A percentile compares a stretch with the other conserved stretches of the same genome.
Evolutionary conservation across 30 jellyfish, hydroid and myxozoan genomes (phyloP).

Genomic region (Chironex yamaguchii): DNA sequence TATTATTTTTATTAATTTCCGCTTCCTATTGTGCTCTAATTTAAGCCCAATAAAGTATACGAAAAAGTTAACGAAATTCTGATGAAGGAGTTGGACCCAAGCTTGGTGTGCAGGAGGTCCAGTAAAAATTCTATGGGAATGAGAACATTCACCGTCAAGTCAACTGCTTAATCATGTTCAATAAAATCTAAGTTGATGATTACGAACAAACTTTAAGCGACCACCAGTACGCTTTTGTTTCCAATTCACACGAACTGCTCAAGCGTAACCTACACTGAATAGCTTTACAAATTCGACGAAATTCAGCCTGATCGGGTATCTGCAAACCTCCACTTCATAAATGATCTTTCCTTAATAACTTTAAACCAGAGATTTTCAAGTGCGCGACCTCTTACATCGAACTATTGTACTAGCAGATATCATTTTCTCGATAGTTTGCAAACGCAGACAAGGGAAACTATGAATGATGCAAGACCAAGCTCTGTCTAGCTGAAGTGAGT

Average conservation of each 20-base stretch:
- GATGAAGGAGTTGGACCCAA: not conserved
- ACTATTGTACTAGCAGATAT: too few species aligned
- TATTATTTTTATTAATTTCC: too few species aligned
- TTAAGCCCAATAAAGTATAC: not conserved
- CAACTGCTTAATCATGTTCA: not conserved
- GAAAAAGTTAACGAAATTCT: not conserved
- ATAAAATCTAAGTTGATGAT: not conserved
- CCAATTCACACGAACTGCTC: not conserved
- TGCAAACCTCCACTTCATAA: not conserved
- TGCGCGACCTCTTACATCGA: too few species aligned
- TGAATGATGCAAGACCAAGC: too few species aligned
- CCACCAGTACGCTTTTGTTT: not conserved
- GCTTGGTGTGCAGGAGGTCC: not conserved
- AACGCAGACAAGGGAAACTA: too few species aligned
- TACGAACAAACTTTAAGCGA: not conserved
- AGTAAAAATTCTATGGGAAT: not conserved
- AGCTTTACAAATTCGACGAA: not conserved
- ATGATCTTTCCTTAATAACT: too few species aligned
- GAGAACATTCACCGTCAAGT: slow-evolving; percentile 1
- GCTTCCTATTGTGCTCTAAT: not conserved
- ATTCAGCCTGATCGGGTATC: not conserved
- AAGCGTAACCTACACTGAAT: not conserved
- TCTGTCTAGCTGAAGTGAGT: too few species aligned
- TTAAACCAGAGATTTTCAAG: too few species aligned
- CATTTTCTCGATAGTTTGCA: too few species aligned